Evolutionary conservation across 1,140 invertebrate genomes (phyloP).

Genomic region (Pseudomyrmex gracilis): DNA sequence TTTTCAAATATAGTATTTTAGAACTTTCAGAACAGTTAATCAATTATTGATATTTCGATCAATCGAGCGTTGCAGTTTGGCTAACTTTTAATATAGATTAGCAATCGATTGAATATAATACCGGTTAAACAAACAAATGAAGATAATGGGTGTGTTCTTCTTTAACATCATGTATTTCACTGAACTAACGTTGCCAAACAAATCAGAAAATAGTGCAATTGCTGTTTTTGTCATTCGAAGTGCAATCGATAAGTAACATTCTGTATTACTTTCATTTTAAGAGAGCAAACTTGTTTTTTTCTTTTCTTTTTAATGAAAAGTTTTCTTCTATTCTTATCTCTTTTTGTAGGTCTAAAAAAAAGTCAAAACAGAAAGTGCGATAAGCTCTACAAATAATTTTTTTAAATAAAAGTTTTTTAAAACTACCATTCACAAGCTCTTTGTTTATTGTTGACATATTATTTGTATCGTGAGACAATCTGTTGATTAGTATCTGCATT

Average conservation of each 20-base stretch:
- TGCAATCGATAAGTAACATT: constrained; percentile 16
- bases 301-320: constrained; percentile 12
- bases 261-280: neutral
- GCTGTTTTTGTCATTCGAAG: neutral
- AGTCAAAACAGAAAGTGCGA: neutral
- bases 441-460: neutral
- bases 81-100: constrained; percentile 25
- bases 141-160: constrained; percentile 9
- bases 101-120: constrained; percentile 1
- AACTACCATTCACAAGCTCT: neutral
- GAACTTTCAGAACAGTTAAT: constrained; percentile 22
- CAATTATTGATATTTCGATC: neutral
- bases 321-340: neutral
- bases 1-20: constrained; percentile 10
- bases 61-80: neutral
- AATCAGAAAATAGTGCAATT: constrained; percentile 43
- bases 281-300: neutral
- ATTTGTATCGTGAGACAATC: neutral
- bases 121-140: neutral
- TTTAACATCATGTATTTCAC: constrained; percentile 30
- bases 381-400: neutral
- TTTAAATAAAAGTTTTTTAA: neutral
- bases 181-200: neutral
- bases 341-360: neutral
- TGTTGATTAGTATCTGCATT: neutral